Conservation (phyloP, 2,113 vertebrate genomes). For the Mormoops blainvillei region DNA sequence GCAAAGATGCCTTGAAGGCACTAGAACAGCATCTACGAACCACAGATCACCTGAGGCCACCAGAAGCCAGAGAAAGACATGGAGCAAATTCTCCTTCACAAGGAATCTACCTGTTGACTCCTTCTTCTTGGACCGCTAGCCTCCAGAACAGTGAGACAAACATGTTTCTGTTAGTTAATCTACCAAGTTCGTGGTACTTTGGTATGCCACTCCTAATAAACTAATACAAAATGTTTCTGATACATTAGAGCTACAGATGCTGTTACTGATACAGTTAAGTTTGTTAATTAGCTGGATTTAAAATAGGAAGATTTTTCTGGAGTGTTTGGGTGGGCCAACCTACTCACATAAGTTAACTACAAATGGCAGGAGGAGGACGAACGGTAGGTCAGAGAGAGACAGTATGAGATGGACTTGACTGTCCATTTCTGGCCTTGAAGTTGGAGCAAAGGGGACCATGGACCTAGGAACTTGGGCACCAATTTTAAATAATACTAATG, state of each 20-base stretch:
- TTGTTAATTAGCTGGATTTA: neutral
- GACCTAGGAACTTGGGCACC: neutral
- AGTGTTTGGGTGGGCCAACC: neutral
- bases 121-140: neutral
- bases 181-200: neutral
- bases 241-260: neutral
- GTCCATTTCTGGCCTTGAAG: neutral
- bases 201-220: neutral
- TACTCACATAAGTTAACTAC: neutral
- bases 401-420: rapidly evolving
- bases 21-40: neutral
- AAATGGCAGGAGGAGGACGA: neutral
- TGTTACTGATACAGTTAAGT: neutral
- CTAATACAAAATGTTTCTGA: rapidly evolving
- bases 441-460: neutral
- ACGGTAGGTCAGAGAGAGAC: no score
- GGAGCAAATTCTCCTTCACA: no score
- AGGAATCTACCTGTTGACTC: neutral
- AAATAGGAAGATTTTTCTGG: neutral
- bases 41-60: rapidly evolving
- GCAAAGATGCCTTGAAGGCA: neutral
- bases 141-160: neutral
- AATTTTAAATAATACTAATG: neutral
- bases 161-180: neutral
- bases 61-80: neutral